Evolutionary conservation across 2,888 invertebrate species (phyloP), one percentile per base, ranked within the genome.

Genomic region (Phengaris alcon): DNA sequence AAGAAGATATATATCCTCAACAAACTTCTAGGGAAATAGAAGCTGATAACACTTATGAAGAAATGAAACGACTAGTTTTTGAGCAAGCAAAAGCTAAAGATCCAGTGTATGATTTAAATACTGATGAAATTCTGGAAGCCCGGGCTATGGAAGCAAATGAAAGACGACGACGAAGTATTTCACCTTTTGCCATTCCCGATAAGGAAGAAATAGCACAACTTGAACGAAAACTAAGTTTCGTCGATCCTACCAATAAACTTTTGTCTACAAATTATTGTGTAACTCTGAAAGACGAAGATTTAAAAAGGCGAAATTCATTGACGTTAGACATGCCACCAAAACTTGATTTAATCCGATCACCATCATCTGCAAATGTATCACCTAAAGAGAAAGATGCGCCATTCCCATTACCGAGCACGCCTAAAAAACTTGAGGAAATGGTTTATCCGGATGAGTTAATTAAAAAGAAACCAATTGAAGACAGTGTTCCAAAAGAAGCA

Each of bases 161-260:
- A 82, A 87, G 93, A 80, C 86, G 94, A 78, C 87, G 94, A 15
- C 86, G 94, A 79, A 94, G 94, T 86, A 91, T 94, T 82, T 94
- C 94, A 69, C 94, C 94, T 8, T 94, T 94, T 82, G 94, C 94
- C 15, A 64, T 94, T 78, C 91, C 87, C 73, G 91, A 81, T 12
- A 91, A 89, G 82, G 92, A 92, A 75, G 93, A 91, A 80, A 73
- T 83, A 15, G 79, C 76, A 75, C 82, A 80, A 75, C 82, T 94
- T 59, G 85, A 90, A 82, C 87, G 93, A 35, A 94, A 91, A 83
- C 91, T 93, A 75, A 94, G 93, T 80, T 94, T 94, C 78, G 88
- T 91, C 55, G 93, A 94, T 84, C 94, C 94, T 8, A 86, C 86
- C 54, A 94, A 92, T 82, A 94, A 93, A 83, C 82, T 94, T 57